A percentile compares a stretch with the other conserved stretches of the same genome.
These are phyloP conservation scores for Sarcophaga caerulescens DNA, from an alignment of 2,888 invertebrate genomes.

Conservation along the genomic window DNA sequence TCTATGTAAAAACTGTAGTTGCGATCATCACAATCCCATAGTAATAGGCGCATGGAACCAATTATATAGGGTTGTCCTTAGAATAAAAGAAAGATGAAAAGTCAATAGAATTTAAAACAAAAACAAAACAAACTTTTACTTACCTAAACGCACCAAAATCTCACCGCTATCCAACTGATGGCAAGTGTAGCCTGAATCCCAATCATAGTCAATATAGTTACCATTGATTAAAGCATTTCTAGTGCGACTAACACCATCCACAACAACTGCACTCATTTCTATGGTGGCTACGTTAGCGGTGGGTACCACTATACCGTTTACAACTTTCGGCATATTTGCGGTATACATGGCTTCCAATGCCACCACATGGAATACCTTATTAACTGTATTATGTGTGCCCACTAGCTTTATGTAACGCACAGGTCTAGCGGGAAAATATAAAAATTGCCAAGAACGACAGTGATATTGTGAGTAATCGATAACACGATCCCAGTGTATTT, in stretches of 20 bases:
- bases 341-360: slow-evolving; percentile 95
- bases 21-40: slow-evolving; percentile 98
- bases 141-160: slow-evolving; percentile 95
- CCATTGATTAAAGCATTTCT: slow-evolving; percentile 98
- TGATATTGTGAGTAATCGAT: slow-evolving; percentile 95
- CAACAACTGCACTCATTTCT: slow-evolving; percentile 94
- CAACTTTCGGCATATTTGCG: slow-evolving; percentile 87
- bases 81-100: background rate
- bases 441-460: slow-evolving; percentile 98
- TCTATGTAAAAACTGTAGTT: slow-evolving; percentile 98
- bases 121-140: slow-evolving; percentile 21
- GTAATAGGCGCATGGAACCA: slow-evolving; percentile 92
- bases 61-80: slow-evolving; percentile 95
- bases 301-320: slow-evolving; percentile 90
- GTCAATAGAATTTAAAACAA: background rate
- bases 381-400: slow-evolving; percentile 97
- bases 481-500: slow-evolving; percentile 96
- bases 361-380: slow-evolving; percentile 97
- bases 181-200: slow-evolving; percentile 99
- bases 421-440: slow-evolving; percentile 94
- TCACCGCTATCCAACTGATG: slow-evolving; percentile 97
- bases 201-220: slow-evolving; percentile 96
- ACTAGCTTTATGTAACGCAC: slow-evolving; percentile 91
- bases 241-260: slow-evolving; percentile 96
- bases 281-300: slow-evolving; percentile 95